These are phyloP conservation scores for Gopherus flavomarginatus DNA, from an alignment of 2,113 vertebrate species.

Conservation along the genomic window DNA sequence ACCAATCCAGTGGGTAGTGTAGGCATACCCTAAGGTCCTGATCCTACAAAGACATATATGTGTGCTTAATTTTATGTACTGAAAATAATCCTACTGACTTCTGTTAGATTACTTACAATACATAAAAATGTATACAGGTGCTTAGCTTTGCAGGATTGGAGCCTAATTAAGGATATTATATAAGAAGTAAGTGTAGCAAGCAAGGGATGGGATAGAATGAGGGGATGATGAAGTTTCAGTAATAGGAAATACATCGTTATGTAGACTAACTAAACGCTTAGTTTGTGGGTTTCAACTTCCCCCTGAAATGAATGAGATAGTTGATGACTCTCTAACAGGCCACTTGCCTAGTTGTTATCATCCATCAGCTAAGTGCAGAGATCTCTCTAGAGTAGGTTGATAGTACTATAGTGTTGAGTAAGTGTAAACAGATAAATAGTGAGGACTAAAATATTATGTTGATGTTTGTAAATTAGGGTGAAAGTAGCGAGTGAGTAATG, in stretches of 20 bases:
- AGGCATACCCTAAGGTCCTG: neutral
- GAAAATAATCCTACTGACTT: conserved; percentile 19
- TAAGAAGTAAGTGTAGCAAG: neutral
- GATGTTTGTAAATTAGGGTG: neutral
- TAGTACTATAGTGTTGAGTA: neutral
- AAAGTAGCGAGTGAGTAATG: conserved; percentile 17
- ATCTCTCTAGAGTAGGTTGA: neutral
- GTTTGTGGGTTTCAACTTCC: neutral
- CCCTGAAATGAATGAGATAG: neutral
- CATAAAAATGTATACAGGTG: conserved; percentile 18
- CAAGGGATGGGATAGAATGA: neutral
- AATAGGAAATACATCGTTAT: neutral
- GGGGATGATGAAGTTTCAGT: neutral
- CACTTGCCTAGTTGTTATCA: neutral
- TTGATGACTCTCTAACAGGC: neutral
- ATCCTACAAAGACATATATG: neutral
- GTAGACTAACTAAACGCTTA: neutral
- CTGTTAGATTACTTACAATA: conserved; percentile 6
- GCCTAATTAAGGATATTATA: neutral
- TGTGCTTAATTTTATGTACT: neutral
- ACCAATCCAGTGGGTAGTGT: too few species aligned
- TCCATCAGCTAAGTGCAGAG: neutral
- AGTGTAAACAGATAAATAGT: neutral
- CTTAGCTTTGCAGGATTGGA: conserved; percentile 11
- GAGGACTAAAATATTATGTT: neutral